phyloP scores from a whole-genome alignment of 2,113 vertebrate species.

The Cepphus grylle region DNA sequence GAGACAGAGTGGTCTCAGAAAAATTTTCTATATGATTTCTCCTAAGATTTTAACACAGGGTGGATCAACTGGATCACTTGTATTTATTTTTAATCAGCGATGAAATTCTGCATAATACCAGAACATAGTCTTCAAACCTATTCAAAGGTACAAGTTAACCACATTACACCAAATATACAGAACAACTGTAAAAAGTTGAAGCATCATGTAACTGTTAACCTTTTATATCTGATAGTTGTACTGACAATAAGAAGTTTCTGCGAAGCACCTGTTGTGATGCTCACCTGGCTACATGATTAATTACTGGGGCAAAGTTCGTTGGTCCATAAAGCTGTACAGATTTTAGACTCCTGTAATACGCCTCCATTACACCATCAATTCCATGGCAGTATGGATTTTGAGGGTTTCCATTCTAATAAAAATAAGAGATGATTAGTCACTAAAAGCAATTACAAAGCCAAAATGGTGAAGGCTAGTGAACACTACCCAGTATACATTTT shows the following conservation, averaged over 20 bases:
- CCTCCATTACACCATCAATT: slow-evolving; percentile 95
- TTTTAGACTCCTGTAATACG: slow-evolving; percentile 93
- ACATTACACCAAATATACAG: neutral
- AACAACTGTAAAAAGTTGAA: neutral
- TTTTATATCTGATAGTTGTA: neutral
- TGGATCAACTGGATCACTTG: neutral
- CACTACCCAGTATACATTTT: neutral
- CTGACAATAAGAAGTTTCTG: neutral
- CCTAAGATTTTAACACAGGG: neutral
- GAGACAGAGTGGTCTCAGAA: neutral
- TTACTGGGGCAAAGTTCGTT: slow-evolving; percentile 96
- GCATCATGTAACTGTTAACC: neutral
- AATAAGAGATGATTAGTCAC: neutral
- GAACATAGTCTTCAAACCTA: neutral
- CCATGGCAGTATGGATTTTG: slow-evolving; percentile 94
- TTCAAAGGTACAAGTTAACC: neutral
- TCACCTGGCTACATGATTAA: slow-evolving; percentile 97
- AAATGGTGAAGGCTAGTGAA: neutral
- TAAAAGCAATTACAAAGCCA: neutral
- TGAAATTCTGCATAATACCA: neutral
- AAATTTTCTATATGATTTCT: neutral
- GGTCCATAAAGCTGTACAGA: slow-evolving; percentile 93
- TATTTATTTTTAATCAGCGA: neutral
- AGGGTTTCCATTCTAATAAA: slow-evolving; percentile 89
- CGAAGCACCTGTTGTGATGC: neutral